These are phyloP conservation scores for Stigmatopora argus DNA, from an alignment of 2,113 vertebrate genomes.

Conservation along the genomic window DNA sequence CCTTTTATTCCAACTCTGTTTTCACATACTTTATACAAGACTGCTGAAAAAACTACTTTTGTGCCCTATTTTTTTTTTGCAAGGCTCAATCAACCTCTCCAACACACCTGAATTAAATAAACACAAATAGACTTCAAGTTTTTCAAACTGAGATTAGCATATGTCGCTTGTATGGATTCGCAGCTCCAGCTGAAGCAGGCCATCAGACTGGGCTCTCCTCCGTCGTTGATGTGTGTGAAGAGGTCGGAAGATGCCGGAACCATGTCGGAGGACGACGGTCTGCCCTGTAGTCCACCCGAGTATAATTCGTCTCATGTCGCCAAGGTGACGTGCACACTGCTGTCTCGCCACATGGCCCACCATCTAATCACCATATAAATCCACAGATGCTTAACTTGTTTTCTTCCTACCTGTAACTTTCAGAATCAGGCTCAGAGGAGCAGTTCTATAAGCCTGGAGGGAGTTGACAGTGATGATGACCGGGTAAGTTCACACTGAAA, in stretches of 20 bases:
- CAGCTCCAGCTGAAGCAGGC: constrained; percentile 73
- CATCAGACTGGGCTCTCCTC: constrained; percentile 72
- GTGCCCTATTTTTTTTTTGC: too few species aligned
- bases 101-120: too few species aligned
- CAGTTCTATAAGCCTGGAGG: constrained; percentile 77
- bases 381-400: background rate
- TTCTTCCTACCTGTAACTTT: constrained; percentile 29
- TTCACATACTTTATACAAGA: too few species aligned
- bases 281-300: constrained; percentile 74
- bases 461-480: constrained; percentile 77
- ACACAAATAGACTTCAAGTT: background rate
- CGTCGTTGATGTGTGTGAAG: constrained; percentile 65
- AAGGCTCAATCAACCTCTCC: too few species aligned
- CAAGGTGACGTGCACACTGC: constrained; percentile 43
- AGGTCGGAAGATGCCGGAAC: constrained; percentile 68
- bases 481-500: constrained; percentile 71
- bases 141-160: too few species aligned
- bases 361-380: background rate
- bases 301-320: constrained; percentile 58
- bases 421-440: constrained; percentile 64
- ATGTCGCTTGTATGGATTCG: background rate
- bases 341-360: background rate
- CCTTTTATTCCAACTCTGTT: too few species aligned
- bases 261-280: constrained; percentile 73
- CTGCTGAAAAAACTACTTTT: too few species aligned